Conservation (phyloP, 2,797 vertebrate species). For the Betta splendens region DNA sequence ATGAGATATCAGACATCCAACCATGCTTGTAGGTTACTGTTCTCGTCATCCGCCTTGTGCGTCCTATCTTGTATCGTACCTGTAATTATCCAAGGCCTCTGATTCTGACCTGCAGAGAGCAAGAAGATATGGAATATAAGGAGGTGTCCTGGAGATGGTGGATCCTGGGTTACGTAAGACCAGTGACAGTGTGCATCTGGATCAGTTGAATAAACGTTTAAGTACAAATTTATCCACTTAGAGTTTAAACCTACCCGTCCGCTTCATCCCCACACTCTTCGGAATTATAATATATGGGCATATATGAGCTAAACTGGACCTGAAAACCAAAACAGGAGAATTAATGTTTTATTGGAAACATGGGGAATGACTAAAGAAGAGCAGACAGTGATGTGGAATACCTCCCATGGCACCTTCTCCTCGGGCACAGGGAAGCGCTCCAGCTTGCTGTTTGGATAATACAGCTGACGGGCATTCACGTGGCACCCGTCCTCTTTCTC, state of each 20-base stretch:
- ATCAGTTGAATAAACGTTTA: too few relatives aligned
- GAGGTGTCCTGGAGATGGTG: neutral
- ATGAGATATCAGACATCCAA: conserved; percentile 32
- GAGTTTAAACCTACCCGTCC: conserved; percentile 54
- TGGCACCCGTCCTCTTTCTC: conserved; percentile 73
- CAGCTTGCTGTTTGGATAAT: conserved; percentile 81
- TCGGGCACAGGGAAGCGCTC: conserved; percentile 92
- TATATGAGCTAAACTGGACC: conserved; percentile 81
- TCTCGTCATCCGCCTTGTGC: conserved; percentile 3
- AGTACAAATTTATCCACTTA: too few relatives aligned
- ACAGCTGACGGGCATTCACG: conserved; percentile 82
- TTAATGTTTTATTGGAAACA: too few relatives aligned
- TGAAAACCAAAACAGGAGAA: too few relatives aligned
- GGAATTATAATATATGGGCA: conserved; percentile 75
- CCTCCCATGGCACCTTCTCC: conserved; percentile 96
- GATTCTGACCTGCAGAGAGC: conserved; percentile 58
- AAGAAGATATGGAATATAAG: conserved; percentile 9
- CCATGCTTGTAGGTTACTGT: conserved; percentile 4
- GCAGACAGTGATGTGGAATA: conserved; percentile 56
- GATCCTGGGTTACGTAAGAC: neutral
- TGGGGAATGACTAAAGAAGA: too few relatives aligned
- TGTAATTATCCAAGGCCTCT: conserved; percentile 60
- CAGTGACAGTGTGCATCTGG: too few relatives aligned
- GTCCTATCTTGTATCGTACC: conserved; percentile 56
- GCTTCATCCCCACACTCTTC: conserved; percentile 50